Conservation (phyloP, 1,140 invertebrate genomes). For the Brachionus sp. region DNA sequence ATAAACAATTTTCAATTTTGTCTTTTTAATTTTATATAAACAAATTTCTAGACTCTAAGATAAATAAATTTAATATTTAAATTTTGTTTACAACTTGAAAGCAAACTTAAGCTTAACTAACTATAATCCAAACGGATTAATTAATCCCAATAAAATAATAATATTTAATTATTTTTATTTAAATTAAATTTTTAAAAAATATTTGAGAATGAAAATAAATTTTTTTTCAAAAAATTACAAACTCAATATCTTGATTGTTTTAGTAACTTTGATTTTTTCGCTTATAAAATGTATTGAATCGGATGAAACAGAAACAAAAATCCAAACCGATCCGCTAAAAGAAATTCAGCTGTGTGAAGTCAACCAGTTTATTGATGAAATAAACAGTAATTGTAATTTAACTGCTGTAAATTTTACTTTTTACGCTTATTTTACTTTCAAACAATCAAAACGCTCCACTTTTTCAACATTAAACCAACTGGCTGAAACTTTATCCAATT, state of each 20-base stretch:
- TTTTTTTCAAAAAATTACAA: too few species aligned
- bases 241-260: too few species aligned
- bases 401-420: constrained; percentile 26
- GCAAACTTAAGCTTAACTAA: background rate
- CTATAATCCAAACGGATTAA: too few species aligned
- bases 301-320: background rate
- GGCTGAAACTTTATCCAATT: background rate
- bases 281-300: background rate
- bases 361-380: background rate
- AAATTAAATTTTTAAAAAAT: too few species aligned
- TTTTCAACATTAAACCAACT: background rate
- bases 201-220: too few species aligned
- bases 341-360: constrained; percentile 11
- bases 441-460: background rate
- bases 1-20: too few species aligned
- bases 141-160: too few species aligned
- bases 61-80: background rate
- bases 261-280: background rate
- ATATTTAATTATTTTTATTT: too few species aligned
- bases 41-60: background rate
- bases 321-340: background rate
- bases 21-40: background rate
- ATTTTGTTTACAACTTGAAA: background rate
- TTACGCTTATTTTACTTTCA: constrained; percentile 23
- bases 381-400: constrained; percentile 15